Base-by-base conservation (phyloP, 35 echinoderm and acorn worm species). In the Diadema setosum region DNA sequence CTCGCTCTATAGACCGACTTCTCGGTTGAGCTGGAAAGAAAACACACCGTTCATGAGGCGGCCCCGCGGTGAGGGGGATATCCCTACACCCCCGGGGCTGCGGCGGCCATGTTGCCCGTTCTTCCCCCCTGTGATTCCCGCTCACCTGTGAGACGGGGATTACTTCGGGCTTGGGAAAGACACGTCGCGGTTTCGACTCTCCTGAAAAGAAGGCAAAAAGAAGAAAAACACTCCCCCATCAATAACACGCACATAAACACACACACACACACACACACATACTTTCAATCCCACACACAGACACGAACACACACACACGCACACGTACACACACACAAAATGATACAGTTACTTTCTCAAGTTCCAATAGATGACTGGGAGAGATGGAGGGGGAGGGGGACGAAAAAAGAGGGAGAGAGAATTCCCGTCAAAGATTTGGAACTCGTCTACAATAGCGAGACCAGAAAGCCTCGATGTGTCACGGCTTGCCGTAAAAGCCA, bases 1-100 rank as follows among this genome's bases (percentile, higher is more conserved):
- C 73, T 78, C 73, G 40, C 73, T 42, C 40, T 78, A 35, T 78
- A 78, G 73, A 78, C 5, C 73, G 73, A 78, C 73, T 78, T 78
- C 34, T 78, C 39, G 39, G 25, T 41, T 78, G 73, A 78, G 39
- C 73, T 78, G 34, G 73, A 78, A 78, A 78, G 73, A 78, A 78
- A 78, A 78, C 73, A 78, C 39, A 78, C 73, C 73, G 17, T 26
- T 26, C 12, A 34, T 78, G 73, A 78, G 34, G 73, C 44, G 73
- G 73, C 17, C 73, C 73, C 24, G 24, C 9, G 73, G 73, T 43
- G 40, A 21, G 7, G 29, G 40, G 73, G 73, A 78, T 78, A 78
- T 33, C 73, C 73, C 73, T 78, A 16, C 73, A 78, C 27, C 73
- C 73, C 73, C 73, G 5, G n/a, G 73, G 73, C 15, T 41, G 29